Evolutionary conservation across 2,113 vertebrate species (phyloP), one percentile per base, ranked within the genome.

Genomic region (Ia io): DNA sequence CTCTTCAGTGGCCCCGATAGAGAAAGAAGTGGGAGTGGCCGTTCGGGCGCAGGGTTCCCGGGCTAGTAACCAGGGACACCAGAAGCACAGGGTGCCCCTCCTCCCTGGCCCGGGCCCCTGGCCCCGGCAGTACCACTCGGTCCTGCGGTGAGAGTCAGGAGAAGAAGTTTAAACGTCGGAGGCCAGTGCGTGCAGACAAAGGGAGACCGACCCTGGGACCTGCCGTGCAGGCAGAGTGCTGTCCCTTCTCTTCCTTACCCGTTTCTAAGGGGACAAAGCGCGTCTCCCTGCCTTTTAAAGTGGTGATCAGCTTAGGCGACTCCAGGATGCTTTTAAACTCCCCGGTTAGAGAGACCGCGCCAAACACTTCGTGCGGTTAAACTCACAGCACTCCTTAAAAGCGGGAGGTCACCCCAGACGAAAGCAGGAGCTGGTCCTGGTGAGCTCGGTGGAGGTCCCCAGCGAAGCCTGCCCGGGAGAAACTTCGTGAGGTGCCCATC

Each of bases 401-500:
- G 10, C 11, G 32, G 11, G n/a, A 5, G 1, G 32, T 92, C 49
- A 20, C 49, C 22, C 35, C 71, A 8, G 8, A 69, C 59, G 71
- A 59, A 74, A 20, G 4, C 9, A 11, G 28, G 7, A 1, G 0
- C 8, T 20, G 13, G 2, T 69, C 87, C 67, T n/a, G 40, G 40
- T 40, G 3, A 59, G 44, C 3, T 5, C 1, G 1, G 22, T 3
- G 9, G 16, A 32, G 69, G 73, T 4, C 28, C 61, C 30, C 12
- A 6, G 53, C 44, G 37, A n/a, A 78, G 18, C n/a, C 51, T 3
- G 3, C 71, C 35, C 22, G 3, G 61, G 16, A 37, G 17, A 35
- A 12, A 42, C 1, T 3, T 42, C 18, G 1, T 20, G 37, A 23
- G n/a, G 12, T 80, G 2, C 9, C 4, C 1, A 9, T 40, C 25